phyloP scores from a whole-genome alignment of 2,797 vertebrate genomes.

The Zalophus californianus region DNA sequence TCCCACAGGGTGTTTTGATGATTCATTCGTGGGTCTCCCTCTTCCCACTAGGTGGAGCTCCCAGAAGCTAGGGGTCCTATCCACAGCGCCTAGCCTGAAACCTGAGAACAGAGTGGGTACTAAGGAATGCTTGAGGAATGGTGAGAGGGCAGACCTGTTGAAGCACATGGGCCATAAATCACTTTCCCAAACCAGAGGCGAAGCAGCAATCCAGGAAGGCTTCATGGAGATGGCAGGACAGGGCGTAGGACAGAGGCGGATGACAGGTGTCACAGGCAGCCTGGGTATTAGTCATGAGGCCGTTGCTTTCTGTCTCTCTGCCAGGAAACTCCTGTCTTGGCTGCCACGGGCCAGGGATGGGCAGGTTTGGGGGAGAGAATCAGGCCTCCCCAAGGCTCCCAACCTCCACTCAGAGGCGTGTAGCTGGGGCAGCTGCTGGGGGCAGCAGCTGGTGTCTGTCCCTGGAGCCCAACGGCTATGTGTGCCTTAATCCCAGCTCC shows the following conservation, averaged over 20 bases:
- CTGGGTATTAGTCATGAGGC: background rate
- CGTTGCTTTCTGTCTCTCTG: background rate
- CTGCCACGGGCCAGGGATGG: background rate
- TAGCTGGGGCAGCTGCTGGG: conserved; percentile 87
- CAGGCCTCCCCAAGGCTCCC: background rate
- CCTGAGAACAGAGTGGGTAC: conserved; percentile 67
- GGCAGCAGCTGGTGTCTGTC: conserved; percentile 89
- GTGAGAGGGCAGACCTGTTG: conserved; percentile 42
- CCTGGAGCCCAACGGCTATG: conserved; percentile 84
- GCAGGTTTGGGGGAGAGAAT: conserved; percentile 19
- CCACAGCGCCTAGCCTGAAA: conserved; percentile 8
- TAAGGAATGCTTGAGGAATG: background rate
- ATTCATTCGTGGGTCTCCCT: background rate
- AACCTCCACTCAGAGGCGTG: conserved; percentile 35
- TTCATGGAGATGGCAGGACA: background rate
- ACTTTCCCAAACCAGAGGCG: background rate
- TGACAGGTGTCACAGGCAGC: background rate
- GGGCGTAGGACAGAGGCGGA: background rate
- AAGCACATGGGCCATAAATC: background rate
- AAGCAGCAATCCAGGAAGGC: background rate
- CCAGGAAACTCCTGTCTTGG: background rate
- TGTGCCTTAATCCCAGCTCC: conserved; percentile 88
- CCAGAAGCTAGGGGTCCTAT: background rate
- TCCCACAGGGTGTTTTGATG: background rate
- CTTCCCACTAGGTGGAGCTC: background rate